These are phyloP conservation scores for Drosophila infuscata DNA, from an alignment of 2,888 invertebrate genomes.

Conservation along the genomic window DNA sequence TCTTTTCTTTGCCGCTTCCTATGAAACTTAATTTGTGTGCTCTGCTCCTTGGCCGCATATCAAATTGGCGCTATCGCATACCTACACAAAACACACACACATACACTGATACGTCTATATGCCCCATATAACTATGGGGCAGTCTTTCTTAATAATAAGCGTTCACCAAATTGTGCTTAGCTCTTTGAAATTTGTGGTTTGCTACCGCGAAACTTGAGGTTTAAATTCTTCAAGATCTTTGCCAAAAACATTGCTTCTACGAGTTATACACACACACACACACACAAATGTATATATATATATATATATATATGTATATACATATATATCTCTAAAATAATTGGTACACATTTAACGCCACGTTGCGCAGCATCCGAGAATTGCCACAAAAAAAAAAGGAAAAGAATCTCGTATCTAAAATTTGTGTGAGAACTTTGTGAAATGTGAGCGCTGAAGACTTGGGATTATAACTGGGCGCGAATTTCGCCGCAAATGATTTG, in stretches of 20 bases:
- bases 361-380: constrained; percentile 49
- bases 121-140: constrained; percentile 70
- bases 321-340: constrained; percentile 36
- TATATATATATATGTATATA: not conserved
- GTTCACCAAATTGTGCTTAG: constrained; percentile 70
- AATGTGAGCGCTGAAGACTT: constrained; percentile 36
- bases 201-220: constrained; percentile 69
- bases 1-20: constrained; percentile 59
- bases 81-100: constrained; percentile 36
- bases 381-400: constrained; percentile 15
- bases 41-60: constrained; percentile 63
- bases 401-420: constrained; percentile 47
- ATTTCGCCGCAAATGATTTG: constrained; percentile 72
- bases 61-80: constrained; percentile 80
- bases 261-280: constrained; percentile 30
- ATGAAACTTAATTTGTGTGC: constrained; percentile 74
- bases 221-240: constrained; percentile 65
- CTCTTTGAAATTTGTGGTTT: constrained; percentile 54
- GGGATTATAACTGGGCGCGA: constrained; percentile 72
- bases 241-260: constrained; percentile 44
- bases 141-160: constrained; percentile 60
- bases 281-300: not conserved
- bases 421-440: constrained; percentile 74
- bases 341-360: constrained; percentile 74
- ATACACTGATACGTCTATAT: constrained; percentile 24